Conservation (phyloP, 2,113 vertebrate species). For the Psilopogon haemacephalus region DNA sequence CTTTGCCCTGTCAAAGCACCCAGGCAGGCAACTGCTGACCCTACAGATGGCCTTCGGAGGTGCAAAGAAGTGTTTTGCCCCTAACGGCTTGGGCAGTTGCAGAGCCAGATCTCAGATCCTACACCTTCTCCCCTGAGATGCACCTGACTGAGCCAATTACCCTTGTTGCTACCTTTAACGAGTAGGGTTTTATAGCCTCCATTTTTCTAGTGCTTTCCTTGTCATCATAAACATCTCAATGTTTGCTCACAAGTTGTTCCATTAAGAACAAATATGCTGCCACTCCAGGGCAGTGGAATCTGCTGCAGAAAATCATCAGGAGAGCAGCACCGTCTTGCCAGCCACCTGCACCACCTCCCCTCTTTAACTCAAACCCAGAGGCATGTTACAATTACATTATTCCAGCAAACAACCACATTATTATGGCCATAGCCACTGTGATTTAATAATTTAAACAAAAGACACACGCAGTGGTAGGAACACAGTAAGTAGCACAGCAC, state of each 20-base stretch:
- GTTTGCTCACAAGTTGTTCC: slow-evolving; percentile 53
- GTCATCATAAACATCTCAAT: slow-evolving; percentile 26
- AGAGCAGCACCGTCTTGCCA: background rate
- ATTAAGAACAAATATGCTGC: slow-evolving; percentile 19
- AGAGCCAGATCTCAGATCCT: background rate
- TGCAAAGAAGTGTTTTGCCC: background rate
- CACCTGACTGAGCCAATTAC: background rate
- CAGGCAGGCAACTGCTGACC: background rate
- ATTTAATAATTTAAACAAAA: slow-evolving; percentile 66
- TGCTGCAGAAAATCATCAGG: background rate
- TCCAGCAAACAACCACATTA: slow-evolving; percentile 45
- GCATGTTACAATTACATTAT: slow-evolving; percentile 57
- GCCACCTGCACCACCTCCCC: slow-evolving; percentile 46
- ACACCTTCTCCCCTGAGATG: background rate
- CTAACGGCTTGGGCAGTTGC: accelerated
- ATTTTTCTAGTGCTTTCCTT: slow-evolving; percentile 4
- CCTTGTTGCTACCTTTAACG: background rate
- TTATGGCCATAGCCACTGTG: slow-evolving; percentile 36
- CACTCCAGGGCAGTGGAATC: slow-evolving; percentile 46
- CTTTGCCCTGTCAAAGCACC: background rate
- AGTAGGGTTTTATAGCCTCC: slow-evolving; percentile 1
- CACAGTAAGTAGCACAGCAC: slow-evolving; percentile 28
- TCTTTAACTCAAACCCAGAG: slow-evolving; percentile 44
- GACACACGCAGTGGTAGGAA: slow-evolving; percentile 15
- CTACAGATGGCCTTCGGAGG: background rate